Base-by-base conservation (phyloP, 2,113 vertebrate species). In the Petromus typicus region DNA sequence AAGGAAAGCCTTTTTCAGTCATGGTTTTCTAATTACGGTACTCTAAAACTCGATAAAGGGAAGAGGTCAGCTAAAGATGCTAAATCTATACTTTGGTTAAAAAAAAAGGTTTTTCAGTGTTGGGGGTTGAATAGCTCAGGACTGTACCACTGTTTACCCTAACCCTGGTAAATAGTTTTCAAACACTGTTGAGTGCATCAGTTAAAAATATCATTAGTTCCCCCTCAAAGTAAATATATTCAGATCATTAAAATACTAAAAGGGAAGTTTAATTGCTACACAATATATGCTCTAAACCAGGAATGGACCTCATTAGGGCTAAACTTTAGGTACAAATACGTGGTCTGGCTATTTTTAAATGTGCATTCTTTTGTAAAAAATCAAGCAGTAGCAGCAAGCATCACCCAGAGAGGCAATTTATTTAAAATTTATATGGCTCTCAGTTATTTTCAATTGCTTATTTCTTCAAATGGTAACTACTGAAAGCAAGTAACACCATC, bases 381-480 rank as follows among this genome's bases (percentile, higher is more conserved):
- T 23, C 43, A 69, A 92, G 66, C 2, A 27, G 78, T 7, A 43
- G 71, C 40, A 37, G 45, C 30, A 88, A 73, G 67, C 7, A 3
- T 3, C 59, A 64, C 27, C 34, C 67, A 93, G 16, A 95, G 87
- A 93, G 54, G 57, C 56, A 84, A 32, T 64, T 57, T 67, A 91
- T 80, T 90, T 57, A 75, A 92, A 82, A 43, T 67, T 86, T 54
- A 40, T 0, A 34, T 34, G 64, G 88, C 45, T 76, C 30, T 78
- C n/a, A n/a, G n/a, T 73, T 90, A 76, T 34, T 93, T 90, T 92
- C 59, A 96, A 61, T 13, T 81, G 13, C 17, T n/a, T 83, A 82
- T 37, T 90, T 66, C 43, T 91, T 92, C 7, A 40, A 95, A 57
- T 81, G 56, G 54, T 45, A 34, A n/a, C 45, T 9, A 13, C 85